Base-by-base conservation (phyloP, 2,113 vertebrate genomes). In the Rhea pennata region DNA sequence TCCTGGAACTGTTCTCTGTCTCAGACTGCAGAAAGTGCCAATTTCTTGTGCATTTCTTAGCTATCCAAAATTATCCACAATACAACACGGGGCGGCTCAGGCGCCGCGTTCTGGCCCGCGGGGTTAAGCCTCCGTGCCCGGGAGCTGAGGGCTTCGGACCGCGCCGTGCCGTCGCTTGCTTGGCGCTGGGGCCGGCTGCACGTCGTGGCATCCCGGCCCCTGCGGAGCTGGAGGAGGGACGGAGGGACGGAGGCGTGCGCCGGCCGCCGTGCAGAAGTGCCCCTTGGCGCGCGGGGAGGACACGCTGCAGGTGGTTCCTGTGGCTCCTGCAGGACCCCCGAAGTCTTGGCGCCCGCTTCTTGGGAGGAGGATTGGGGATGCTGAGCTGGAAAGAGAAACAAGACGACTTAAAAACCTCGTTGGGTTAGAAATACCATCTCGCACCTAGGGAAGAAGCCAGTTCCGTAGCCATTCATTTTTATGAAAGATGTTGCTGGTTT, bases 1-100 rank as follows among this genome's bases (percentile, higher is more conserved):
- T 96, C 81, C 88, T 77, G 84, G 95, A 96, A 83, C 40, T 74
- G n/a, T 69, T 88, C 26, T 75, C 51, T 81, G 7, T 84, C 92
- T 92, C 77, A 69, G 46, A 64, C 36, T 56, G n/a, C 40, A 76
- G 87, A 91, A 94, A 1, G 64, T 93, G 59, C 67, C 53, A 66
- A 33, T 66, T 96, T 29, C 59, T 91, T 66, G 31, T 2, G 2
- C 82, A 59, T 59, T 46, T 87, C 14, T 77, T 54, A 87, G 9
- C 51, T n/a, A 15, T 62, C 50, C 76, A 79, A 94, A 93, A 89
- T 36, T 36, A 36, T 36, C 36, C 36, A 36, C 36, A 36, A 36
- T 36, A 36, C 36, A 36, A 36, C 36, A 36, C 36, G 36, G 36
- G 36, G 36, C 36, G 36, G 36, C 36, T 15, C 39, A n/a, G 69